Evolutionary conservation across 2,113 vertebrate genomes (phyloP).

Genomic region (Lepidothrix coronata): DNA sequence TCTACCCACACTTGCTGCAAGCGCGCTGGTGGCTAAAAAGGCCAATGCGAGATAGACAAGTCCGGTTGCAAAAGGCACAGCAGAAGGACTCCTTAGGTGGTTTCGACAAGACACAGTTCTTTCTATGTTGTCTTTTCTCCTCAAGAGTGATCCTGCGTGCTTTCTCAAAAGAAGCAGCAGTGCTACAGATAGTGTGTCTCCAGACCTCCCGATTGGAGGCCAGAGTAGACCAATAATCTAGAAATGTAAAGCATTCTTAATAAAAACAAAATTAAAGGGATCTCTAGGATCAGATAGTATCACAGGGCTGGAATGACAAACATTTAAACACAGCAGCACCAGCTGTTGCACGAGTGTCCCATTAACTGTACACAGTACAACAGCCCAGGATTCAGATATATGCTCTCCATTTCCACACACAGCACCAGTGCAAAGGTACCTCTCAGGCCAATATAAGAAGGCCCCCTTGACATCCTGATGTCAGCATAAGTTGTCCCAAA

Average conservation of each 20-base stretch:
- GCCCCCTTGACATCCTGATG: not conserved
- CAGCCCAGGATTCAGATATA: not conserved
- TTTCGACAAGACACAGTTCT: no score
- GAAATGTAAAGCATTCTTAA: slow-evolving; percentile 15
- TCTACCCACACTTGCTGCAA: no score
- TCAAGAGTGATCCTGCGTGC: no score
- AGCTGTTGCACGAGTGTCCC: not conserved
- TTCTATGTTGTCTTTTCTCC: no score
- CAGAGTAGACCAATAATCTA: not conserved
- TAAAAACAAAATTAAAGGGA: slow-evolving; percentile 32
- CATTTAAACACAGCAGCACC: slow-evolving; percentile 20
- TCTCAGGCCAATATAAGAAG: not conserved
- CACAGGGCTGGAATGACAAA: not conserved
- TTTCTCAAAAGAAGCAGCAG: no score
- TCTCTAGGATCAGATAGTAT: slow-evolving; percentile 14
- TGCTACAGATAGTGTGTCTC: no score
- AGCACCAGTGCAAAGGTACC: not conserved
- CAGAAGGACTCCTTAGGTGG: no score
- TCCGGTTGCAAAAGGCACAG: no score
- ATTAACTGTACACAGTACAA: not conserved
- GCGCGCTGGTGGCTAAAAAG: no score
- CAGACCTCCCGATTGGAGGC: no score
- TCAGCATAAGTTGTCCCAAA: not conserved
- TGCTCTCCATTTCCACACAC: not conserved
- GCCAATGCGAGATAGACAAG: no score